Evolutionary conservation across 2,113 vertebrate genomes (phyloP).

Genomic region (Pygoscelis adeliae): DNA sequence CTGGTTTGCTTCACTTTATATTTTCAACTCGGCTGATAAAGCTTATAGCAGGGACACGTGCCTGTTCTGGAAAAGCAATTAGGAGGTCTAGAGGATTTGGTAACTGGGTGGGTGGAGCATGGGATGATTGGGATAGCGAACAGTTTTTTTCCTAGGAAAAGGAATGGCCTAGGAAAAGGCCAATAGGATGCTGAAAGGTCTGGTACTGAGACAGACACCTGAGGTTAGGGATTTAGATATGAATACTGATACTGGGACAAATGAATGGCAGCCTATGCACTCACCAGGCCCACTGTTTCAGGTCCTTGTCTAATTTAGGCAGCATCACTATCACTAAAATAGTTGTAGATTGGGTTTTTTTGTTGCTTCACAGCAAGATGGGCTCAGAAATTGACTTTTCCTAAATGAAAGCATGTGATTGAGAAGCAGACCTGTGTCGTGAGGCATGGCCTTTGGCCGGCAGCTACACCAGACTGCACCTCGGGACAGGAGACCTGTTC

Average conservation of each 20-base stretch:
- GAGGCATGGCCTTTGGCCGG: not conserved
- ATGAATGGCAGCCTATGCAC: not conserved
- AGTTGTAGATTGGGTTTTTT: not conserved
- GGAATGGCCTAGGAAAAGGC: not conserved
- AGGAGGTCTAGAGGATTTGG: not conserved
- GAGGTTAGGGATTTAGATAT: not conserved
- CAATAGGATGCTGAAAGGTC: not conserved
- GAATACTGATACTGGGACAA: not conserved
- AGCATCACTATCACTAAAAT: not conserved
- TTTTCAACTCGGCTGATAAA: not conserved
- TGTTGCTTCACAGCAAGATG: not conserved
- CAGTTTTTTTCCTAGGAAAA: not conserved
- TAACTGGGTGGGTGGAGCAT: not conserved
- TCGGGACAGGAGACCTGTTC: not conserved
- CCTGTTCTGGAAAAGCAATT: not conserved
- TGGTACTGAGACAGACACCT: not conserved
- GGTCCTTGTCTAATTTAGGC: not conserved
- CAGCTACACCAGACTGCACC: not conserved
- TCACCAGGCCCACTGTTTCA: not conserved
- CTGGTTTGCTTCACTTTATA: conserved; percentile 29
- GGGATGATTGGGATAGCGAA: not conserved
- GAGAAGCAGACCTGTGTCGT: not conserved
- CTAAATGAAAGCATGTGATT: not conserved
- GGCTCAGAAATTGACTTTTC: not conserved
- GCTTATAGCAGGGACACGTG: not conserved